A percentile compares a stretch with the other conserved stretches of the same genome.
phyloP scores from a whole-genome alignment of 2,113 vertebrate genomes.

The Paramormyrops kingsleyae region DNA sequence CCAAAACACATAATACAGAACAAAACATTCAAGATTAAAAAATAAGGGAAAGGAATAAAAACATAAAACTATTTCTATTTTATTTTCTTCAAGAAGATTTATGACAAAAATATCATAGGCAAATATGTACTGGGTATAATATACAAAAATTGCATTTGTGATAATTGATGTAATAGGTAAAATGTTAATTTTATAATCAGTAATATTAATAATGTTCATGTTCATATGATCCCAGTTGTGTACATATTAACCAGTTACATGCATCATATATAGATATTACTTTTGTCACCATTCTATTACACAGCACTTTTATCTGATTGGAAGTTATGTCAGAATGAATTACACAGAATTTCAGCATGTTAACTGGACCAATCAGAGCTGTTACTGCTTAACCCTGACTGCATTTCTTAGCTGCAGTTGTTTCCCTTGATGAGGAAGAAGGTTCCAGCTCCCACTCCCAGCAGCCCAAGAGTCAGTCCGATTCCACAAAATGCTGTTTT shows the following conservation, averaged over 20 bases:
- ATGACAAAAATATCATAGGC: not conserved
- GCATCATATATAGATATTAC: not conserved
- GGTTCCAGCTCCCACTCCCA: conserved; percentile 51
- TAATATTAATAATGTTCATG: not conserved
- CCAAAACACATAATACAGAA: not conserved
- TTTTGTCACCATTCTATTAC: not conserved
- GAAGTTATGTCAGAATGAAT: not conserved
- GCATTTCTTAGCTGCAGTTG: conserved; percentile 42
- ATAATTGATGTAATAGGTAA: not conserved
- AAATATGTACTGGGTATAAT: not conserved
- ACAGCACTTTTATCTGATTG: not conserved
- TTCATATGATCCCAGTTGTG: not conserved
- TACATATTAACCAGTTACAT: not conserved
- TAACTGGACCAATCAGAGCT: not conserved
- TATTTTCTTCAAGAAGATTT: not conserved
- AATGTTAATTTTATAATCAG: not conserved
- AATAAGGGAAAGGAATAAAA: not conserved
- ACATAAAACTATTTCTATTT: not conserved
- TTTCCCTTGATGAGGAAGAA: conserved; percentile 58
- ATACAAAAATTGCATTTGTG: not conserved
- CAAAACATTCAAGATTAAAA: not conserved
- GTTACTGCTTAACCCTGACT: not conserved
- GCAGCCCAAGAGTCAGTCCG: conserved; percentile 47
- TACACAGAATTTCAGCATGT: not conserved
- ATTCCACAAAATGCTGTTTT: conserved; percentile 44